phyloP scores from a whole-genome alignment of 2,113 vertebrate genomes.

The Trematocara unimaculatum region DNA sequence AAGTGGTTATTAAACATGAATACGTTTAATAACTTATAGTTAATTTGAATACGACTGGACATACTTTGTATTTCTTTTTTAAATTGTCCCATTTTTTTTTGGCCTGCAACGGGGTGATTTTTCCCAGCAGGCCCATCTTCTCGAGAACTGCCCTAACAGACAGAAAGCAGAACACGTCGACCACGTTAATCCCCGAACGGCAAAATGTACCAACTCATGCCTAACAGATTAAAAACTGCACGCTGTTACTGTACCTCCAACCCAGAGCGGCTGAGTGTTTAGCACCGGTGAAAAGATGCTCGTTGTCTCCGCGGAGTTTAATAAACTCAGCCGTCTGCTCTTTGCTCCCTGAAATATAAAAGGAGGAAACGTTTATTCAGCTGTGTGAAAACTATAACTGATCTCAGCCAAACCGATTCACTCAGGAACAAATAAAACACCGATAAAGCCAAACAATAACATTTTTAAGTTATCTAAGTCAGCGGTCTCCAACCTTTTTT shows the following conservation, averaged over 20 bases:
- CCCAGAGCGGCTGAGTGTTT: background rate
- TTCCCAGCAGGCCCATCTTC: background rate
- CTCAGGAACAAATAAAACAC: background rate
- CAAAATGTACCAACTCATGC: background rate
- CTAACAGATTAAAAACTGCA: background rate
- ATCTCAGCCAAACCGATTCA: background rate
- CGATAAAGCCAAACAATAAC: rapidly evolving
- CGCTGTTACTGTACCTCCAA: background rate
- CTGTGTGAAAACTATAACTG: background rate
- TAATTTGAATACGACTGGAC: background rate
- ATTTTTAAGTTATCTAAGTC: background rate
- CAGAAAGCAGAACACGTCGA: background rate
- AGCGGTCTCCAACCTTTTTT: too few relatives aligned
- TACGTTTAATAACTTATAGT: rapidly evolving
- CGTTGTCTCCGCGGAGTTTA: background rate
- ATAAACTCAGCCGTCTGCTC: background rate
- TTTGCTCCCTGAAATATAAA: background rate
- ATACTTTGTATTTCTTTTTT: background rate
- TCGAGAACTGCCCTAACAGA: background rate
- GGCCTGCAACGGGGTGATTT: background rate
- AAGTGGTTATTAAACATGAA: background rate
- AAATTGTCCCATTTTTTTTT: background rate
- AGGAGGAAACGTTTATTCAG: background rate
- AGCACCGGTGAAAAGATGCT: background rate
- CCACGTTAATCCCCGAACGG: background rate